A percentile compares a stretch with the other conserved stretches of the same genome.
These are phyloP conservation scores for Garrulus glandarius DNA, from an alignment of 2,797 vertebrate genomes.

Conservation along the genomic window DNA sequence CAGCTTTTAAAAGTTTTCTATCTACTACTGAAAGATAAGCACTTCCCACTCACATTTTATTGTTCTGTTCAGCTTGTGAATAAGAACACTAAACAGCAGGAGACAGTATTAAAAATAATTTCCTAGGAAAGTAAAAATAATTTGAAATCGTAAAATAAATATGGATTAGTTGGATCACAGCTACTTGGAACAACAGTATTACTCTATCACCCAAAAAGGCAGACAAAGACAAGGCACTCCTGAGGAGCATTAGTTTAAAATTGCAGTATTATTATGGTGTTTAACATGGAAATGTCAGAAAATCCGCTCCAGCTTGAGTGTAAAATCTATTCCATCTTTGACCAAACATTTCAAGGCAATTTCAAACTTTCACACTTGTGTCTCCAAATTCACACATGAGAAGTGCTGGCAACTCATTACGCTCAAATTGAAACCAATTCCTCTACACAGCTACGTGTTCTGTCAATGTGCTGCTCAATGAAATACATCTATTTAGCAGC, in stretches of 20 bases:
- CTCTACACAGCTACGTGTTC: background rate
- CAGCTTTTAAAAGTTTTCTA: background rate
- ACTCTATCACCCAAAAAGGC: background rate
- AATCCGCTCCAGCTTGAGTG: background rate
- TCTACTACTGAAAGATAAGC: background rate
- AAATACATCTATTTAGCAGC: background rate
- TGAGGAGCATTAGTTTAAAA: background rate
- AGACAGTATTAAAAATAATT: background rate
- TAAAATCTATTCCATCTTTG: background rate
- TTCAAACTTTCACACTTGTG: background rate
- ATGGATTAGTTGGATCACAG: background rate
- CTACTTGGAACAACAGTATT: background rate
- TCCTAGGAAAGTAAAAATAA: background rate
- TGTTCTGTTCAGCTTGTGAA: background rate
- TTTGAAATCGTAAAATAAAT: background rate
- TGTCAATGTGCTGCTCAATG: background rate
- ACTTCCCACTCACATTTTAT: background rate
- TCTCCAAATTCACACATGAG: background rate
- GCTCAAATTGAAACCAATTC: background rate
- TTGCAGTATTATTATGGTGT: background rate
- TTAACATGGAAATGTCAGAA: background rate
- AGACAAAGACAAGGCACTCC: background rate
- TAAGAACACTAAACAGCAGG: background rate
- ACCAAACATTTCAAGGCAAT: background rate
- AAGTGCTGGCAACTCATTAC: background rate